phyloP scores from a whole-genome alignment of 2,797 vertebrate species.

The Bufotes viridis region DNA sequence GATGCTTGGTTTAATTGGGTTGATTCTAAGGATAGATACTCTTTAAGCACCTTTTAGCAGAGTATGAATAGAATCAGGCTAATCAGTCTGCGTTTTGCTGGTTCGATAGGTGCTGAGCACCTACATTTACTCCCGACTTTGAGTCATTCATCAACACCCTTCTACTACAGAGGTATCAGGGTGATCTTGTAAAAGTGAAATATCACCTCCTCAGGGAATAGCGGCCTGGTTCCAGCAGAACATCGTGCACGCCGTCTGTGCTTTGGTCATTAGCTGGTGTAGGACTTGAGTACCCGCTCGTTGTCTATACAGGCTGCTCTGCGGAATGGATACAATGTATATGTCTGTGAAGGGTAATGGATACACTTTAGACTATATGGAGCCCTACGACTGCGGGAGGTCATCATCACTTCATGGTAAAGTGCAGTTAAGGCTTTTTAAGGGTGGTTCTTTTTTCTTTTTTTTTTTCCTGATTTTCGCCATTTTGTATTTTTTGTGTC shows the following conservation, averaged over 20 bases:
- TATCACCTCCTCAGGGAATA: background rate
- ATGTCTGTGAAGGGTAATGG: too few species aligned
- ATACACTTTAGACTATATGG: too few species aligned
- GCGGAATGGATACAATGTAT: too few species aligned
- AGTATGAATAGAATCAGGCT: background rate
- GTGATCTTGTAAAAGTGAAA: conserved; percentile 18
- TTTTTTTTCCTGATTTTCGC: too few species aligned
- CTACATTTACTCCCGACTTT: background rate
- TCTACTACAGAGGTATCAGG: background rate
- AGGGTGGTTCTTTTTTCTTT: too few species aligned
- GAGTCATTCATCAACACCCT: conserved; percentile 29
- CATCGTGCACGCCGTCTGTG: background rate
- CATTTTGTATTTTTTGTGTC: too few species aligned
- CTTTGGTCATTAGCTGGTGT: background rate
- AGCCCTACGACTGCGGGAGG: too few species aligned
- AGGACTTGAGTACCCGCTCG: background rate
- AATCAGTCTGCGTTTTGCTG: background rate
- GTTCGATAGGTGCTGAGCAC: background rate
- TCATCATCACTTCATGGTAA: too few species aligned
- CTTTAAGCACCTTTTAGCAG: background rate
- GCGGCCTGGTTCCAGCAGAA: background rate
- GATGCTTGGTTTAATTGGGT: too few species aligned
- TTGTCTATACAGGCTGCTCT: background rate
- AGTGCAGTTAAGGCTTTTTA: too few species aligned
- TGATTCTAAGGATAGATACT: too few species aligned